Conservation (phyloP, 2,113 vertebrate genomes). For the Baryphthengus martii region DNA sequence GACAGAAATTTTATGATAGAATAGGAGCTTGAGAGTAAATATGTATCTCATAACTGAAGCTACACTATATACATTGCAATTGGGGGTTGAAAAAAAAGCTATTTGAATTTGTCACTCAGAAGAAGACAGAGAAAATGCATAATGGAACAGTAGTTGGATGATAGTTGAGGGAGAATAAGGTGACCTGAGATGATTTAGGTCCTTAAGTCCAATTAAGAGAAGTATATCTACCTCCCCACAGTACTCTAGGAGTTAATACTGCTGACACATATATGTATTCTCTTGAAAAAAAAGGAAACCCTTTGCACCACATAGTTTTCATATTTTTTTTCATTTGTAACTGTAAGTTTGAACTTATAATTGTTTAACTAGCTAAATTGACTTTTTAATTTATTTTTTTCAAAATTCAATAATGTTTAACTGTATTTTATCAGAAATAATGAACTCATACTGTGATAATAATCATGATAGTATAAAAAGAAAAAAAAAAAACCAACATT, state of each 20-base stretch:
- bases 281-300: neutral
- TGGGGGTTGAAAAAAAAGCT: neutral
- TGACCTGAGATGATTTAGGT: neutral
- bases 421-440: constrained; percentile 59
- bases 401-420: constrained; percentile 44
- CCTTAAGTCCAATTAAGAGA: neutral
- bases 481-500: neutral
- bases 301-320: neutral
- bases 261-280: neutral
- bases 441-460: constrained; percentile 55
- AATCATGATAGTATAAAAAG: constrained; percentile 52
- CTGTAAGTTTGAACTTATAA: constrained; percentile 40
- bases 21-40: neutral
- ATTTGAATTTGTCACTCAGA: neutral
- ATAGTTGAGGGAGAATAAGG: neutral
- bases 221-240: neutral
- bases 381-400: constrained; percentile 51
- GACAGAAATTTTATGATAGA: neutral
- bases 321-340: constrained; percentile 60
- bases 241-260: neutral
- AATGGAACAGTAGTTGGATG: neutral
- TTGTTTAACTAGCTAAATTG: constrained; percentile 59
- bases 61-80: neutral
- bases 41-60: neutral
- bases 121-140: neutral